Conservation (phyloP, 2,888 invertebrate species). For the Metallyticus violacea region DNA sequence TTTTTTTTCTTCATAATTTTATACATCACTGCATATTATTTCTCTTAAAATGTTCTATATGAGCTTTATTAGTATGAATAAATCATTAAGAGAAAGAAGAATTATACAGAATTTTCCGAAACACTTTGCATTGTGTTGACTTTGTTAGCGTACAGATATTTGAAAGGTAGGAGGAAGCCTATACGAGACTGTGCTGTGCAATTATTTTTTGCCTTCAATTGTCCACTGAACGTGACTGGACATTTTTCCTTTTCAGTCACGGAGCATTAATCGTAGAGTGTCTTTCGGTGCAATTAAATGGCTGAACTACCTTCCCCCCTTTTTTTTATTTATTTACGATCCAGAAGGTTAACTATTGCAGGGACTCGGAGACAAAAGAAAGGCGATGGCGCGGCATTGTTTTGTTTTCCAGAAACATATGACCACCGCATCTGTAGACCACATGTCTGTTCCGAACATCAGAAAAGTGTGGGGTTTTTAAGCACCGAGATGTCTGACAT, state of each 20-base stretch:
- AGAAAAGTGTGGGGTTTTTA: background rate
- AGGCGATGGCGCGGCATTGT: background rate
- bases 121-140: too few species aligned
- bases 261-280: background rate
- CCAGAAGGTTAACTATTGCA: background rate
- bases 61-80: too few species aligned
- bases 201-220: background rate
- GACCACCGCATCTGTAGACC: background rate
- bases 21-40: too few species aligned
- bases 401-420: background rate
- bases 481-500: background rate
- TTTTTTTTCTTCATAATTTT: too few species aligned
- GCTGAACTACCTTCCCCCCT: background rate
- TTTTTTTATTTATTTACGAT: background rate
- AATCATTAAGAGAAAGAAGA: too few species aligned
- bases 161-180: background rate
- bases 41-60: too few species aligned
- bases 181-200: background rate
- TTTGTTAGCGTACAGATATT: background rate
- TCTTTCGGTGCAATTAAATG: background rate
- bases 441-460: background rate
- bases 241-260: background rate
- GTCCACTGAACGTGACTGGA: background rate
- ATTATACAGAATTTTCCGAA: too few species aligned
- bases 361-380: background rate